Evolutionary conservation across 2,888 invertebrate genomes (phyloP), one percentile per base, ranked within the genome.

Genomic region (Drosophila cracens): DNA sequence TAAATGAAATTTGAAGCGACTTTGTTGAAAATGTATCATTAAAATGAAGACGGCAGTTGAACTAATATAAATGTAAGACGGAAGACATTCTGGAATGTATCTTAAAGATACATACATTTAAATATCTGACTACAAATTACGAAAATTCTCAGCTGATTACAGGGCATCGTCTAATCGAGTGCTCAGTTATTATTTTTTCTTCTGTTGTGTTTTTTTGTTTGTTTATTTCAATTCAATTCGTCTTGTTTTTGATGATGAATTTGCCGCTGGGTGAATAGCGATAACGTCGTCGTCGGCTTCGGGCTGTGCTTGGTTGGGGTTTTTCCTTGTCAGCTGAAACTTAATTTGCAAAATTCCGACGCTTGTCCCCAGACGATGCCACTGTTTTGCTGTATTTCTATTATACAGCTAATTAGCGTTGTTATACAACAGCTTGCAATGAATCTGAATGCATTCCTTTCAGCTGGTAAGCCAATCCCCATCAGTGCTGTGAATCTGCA

Each of bases 401-500:
- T 27, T 66, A 66, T 57, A 76, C 76, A 79, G 86, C 75, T 83
- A 85, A 77, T 88, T 79, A 78, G 60, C 60, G 56, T 31, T n/a
- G 70, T 77, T 79, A 70, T 74, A 66, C 74, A 74, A 79, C 68
- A 34, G 57, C 68, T 66, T 70, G 79, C 70, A 57, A 70, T 74
- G 77, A 65, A 67, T 67, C 59, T 69, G 74, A 74, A 66, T 79
- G 80, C 80, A 79, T 80, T 80, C 80, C 76, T 79, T 49, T 65
- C 68, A 80, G 80, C 62, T 72, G 76, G 75, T 68, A 74, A 74
- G 56, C 77, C 83, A 83, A 83, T 79, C 82, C 74, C 77, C 78
- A 86, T 38, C 78, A 86, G 46, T 46, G 46, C 46, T 25, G 78
- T 74, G 83, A 76, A 86, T 85, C 88, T 87, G 80, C 78, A 78